Evolutionary conservation across 2,888 invertebrate genomes (phyloP).

Genomic region (Xanthia icteritia): DNA sequence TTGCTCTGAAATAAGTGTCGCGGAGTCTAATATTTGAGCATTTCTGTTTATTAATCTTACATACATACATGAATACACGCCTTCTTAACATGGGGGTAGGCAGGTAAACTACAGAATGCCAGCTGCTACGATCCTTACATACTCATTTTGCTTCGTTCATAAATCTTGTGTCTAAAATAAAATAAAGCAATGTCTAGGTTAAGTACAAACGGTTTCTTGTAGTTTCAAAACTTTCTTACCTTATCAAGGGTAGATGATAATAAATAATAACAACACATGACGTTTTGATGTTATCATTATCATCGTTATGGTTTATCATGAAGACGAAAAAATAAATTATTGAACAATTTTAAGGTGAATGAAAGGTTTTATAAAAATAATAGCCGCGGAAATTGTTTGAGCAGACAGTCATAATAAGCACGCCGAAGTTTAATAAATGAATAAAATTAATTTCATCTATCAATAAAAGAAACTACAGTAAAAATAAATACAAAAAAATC

Average conservation of each 20-base stretch:
- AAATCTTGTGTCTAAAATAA: background rate
- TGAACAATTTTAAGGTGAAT: slow-evolving; percentile 20
- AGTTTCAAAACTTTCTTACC: background rate
- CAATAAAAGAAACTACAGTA: background rate
- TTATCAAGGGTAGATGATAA: slow-evolving; percentile 20
- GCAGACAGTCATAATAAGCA: slow-evolving; percentile 1
- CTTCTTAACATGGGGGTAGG: too few relatives aligned
- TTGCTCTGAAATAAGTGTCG: background rate
- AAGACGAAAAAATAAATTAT: slow-evolving; percentile 5
- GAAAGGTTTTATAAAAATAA: slow-evolving; percentile 19
- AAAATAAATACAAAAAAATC: background rate
- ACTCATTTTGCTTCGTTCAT: too few relatives aligned
- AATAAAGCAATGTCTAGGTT: background rate
- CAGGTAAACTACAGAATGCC: too few relatives aligned
- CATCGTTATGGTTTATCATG: slow-evolving; percentile 7
- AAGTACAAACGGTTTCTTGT: background rate
- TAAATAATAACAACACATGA: slow-evolving; percentile 32
- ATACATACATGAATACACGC: too few relatives aligned
- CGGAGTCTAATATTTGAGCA: background rate
- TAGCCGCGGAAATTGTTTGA: slow-evolving; percentile 32
- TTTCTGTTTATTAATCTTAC: too few relatives aligned
- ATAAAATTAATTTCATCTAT: background rate
- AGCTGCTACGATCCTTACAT: too few relatives aligned
- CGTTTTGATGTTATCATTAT: slow-evolving; percentile 17
- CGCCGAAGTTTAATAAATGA: background rate